Evolutionary conservation across 1,140 invertebrate species (phyloP), one percentile per base, ranked within the genome.

Genomic region (Nephila pilipes): DNA sequence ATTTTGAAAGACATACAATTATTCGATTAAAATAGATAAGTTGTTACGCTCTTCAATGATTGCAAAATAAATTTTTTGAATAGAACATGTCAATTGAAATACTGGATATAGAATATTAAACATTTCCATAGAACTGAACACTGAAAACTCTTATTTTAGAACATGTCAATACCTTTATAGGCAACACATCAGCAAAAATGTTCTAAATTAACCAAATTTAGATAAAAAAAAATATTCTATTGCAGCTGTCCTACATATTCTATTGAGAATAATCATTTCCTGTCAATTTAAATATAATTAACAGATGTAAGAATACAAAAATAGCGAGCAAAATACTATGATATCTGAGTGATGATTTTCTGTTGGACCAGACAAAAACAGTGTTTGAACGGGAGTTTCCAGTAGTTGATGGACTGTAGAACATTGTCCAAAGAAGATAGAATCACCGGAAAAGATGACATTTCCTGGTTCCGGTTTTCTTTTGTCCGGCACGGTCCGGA

Each of bases 381-480:
- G 16, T 29, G 22, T 60, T 83, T n/a, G 85, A 60, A 87, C 29
- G 32, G 18, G 85, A n/a, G n/a, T 87, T 87, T 87, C 25, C 46
- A 83, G 54, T 55, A 54, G 69, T 75, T 32, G 81, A 83, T 25
- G 81, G 20, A 81, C 46, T 54, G 18, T n/a, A n/a, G 80, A 18
- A 87, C 57, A 57, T 83, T 83, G 46, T 83, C 12, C 69, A 36
- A 46, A 55, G 80, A n/a, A 25, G 80, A 81, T 20, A 25, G 80
- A 54, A 54, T 20, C 80, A 6, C 38, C 83, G 90, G 90, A 85
- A 54, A 25, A 32, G 38, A 85, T 85, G 81, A 92, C 90, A 85
- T 92, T 92, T 92, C 90, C 90, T 81, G 20, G 81, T 92, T 92
- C 90, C 81, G 80, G 81, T 69, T n/a, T 46, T 85, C 57, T 55